These are phyloP conservation scores for Anthoscopus minutus DNA, from an alignment of 2,113 vertebrate genomes.

Conservation along the genomic window DNA sequence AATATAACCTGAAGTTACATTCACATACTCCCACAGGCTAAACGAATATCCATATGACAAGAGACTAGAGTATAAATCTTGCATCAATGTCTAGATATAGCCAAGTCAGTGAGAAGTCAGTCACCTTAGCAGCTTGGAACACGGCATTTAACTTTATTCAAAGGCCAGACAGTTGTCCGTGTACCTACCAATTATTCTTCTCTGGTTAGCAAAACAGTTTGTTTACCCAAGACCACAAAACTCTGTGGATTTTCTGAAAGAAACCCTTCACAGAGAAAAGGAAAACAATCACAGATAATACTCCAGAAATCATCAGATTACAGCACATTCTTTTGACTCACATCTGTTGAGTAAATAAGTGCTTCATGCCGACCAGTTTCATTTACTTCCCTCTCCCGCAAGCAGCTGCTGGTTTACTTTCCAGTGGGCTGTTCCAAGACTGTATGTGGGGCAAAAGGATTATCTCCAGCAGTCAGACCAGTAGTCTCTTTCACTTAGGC, in stretches of 20 bases:
- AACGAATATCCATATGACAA: not conserved
- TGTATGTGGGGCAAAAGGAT: constrained; percentile 41
- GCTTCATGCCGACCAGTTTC: not conserved
- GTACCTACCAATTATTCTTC: not conserved
- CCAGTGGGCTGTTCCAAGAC: not conserved
- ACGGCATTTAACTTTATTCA: not conserved
- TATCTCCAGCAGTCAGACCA: not conserved
- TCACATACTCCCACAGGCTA: not conserved
- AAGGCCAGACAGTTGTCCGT: not conserved
- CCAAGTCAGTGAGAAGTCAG: not conserved
- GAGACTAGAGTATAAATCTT: not conserved
- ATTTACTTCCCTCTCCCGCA: not conserved
- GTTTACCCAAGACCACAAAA: constrained; percentile 35
- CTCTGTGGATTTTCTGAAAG: constrained; percentile 3
- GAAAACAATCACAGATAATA: constrained; percentile 54
- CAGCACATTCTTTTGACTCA: constrained; percentile 19
- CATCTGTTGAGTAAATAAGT: constrained; percentile 54
- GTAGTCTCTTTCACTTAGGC: fast-evolving
- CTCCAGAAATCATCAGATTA: constrained; percentile 56
- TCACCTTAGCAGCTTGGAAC: not conserved
- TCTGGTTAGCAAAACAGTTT: not conserved
- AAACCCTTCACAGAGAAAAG: constrained; percentile 10
- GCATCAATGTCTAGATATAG: not conserved
- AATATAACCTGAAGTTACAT: not conserved
- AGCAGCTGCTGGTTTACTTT: not conserved